Evolutionary conservation across 2,888 invertebrate species (phyloP), one percentile per base, ranked within the genome.

Genomic region (Cataglyphis albicans): DNA sequence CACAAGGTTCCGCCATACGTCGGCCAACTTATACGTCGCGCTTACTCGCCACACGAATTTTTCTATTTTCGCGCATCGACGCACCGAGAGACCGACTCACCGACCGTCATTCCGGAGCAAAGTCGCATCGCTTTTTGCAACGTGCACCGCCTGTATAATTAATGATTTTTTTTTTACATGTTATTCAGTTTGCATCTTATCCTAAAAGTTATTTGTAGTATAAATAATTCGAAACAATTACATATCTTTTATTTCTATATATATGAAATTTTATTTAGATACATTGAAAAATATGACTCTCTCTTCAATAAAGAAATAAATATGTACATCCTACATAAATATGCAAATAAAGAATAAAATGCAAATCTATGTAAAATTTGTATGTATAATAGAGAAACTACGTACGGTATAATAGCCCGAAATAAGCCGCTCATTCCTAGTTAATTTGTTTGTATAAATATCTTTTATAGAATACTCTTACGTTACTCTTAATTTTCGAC

Each of bases 1-100:
- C 93, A 93, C 93, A 92, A 93, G 92, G 91, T 92, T 92, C 86
- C 55, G 21, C n/a, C 52, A 52, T 52, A 2, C 76, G 85, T 82
- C 87, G 87, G 88, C 88, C 90, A 87, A 88, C 89, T 90, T 87
- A 84, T 59, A 82, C 82, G 70, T 83, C 32, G 78, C 85, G 86
- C 85, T 82, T 84, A 52, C n/a, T 52, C 52, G 82, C 72, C 74
- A 64, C 64, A 21, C 64, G 67, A 84, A 84, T 84, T 87, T 87
- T 88, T 86, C 84, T 78, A 78, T 67, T 82, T 74, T 84, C 84
- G 83, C 68, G 59, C 73, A 80, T 80, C 59, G 72, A 57, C 84
- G 52, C 70, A 55, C 75, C 76, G 55, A 67, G 38, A 72, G 48
- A 81, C 32, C 64, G 21, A 57, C 12, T 44, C 29, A 81, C 61